These are phyloP conservation scores for Macrotrachela quadricornifera DNA, from an alignment of 1,140 invertebrate genomes.

Conservation along the genomic window DNA sequence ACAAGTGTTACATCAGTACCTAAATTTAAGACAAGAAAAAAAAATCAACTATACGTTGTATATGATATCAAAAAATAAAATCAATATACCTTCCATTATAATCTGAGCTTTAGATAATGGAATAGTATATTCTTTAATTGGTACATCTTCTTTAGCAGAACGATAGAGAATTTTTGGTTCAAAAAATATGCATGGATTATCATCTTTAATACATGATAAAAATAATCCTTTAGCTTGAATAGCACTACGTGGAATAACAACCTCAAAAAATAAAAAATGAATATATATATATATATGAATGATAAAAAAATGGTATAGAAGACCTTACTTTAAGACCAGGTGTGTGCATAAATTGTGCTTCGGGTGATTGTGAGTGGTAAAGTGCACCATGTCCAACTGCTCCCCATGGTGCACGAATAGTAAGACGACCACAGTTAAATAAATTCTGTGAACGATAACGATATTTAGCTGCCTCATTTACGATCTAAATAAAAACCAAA, in stretches of 20 bases:
- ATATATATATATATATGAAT: not conserved
- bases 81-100: slow-evolving; percentile 43
- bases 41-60: not conserved
- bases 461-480: slow-evolving; percentile 67
- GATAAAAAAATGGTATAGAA: not conserved
- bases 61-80: too few species aligned
- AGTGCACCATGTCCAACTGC: slow-evolving; percentile 68
- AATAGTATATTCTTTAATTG: slow-evolving; percentile 53
- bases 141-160: slow-evolving; percentile 76
- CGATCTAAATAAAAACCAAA: slow-evolving; percentile 28
- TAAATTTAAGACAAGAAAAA: slow-evolving; percentile 33
- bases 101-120: slow-evolving; percentile 76
- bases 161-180: slow-evolving; percentile 96
- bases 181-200: slow-evolving; percentile 83
- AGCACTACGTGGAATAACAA: slow-evolving; percentile 80
- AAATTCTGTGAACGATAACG: slow-evolving; percentile 72
- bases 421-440: slow-evolving; percentile 74
- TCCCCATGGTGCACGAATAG: slow-evolving; percentile 59
- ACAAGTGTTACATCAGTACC: slow-evolving; percentile 67
- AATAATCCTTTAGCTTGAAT: slow-evolving; percentile 84
- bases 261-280: slow-evolving; percentile 33
- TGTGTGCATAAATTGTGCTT: slow-evolving; percentile 85
- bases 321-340: slow-evolving; percentile 64
- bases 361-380: slow-evolving; percentile 94
- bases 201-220: slow-evolving; percentile 65